Conservation (phyloP, 64 coral and sea anemone genomes). For the Anthopleura sola region DNA sequence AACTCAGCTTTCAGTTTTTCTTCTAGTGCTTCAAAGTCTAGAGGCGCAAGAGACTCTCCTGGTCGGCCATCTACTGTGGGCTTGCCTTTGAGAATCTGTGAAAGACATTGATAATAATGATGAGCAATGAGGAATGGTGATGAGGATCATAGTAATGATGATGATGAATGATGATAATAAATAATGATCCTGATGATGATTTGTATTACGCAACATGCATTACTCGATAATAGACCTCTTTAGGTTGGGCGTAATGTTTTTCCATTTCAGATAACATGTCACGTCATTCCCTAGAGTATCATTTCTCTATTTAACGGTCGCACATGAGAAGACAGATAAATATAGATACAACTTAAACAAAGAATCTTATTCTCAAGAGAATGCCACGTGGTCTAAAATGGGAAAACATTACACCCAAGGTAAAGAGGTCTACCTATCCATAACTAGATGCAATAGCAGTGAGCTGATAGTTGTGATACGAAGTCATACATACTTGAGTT, state of each 20-base stretch:
- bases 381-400: too few relatives aligned
- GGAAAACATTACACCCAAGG: too few relatives aligned
- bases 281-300: too few relatives aligned
- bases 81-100: slow-evolving; percentile 79
- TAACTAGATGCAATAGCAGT: neutral
- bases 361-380: too few relatives aligned
- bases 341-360: too few relatives aligned
- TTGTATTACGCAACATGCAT: too few relatives aligned
- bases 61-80: slow-evolving; percentile 87
- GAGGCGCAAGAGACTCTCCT: slow-evolving; percentile 75
- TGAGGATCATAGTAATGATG: neutral
- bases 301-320: too few relatives aligned
- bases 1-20: slow-evolving; percentile 64
- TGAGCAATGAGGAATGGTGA: neutral
- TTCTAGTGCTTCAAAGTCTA: slow-evolving; percentile 85
- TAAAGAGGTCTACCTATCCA: too few relatives aligned
- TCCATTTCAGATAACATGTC: too few relatives aligned
- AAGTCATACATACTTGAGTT: slow-evolving; percentile 52
- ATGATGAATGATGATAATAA: neutral
- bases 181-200: neutral
- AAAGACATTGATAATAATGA: neutral
- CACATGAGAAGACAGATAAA: too few relatives aligned
- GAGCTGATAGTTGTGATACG: neutral
- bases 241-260: too few relatives aligned
- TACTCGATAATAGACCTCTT: too few relatives aligned